Evolutionary conservation across 1,140 invertebrate genomes (phyloP), one percentile per base, ranked within the genome.

Genomic region (Anoplolepis gracilipes): DNA sequence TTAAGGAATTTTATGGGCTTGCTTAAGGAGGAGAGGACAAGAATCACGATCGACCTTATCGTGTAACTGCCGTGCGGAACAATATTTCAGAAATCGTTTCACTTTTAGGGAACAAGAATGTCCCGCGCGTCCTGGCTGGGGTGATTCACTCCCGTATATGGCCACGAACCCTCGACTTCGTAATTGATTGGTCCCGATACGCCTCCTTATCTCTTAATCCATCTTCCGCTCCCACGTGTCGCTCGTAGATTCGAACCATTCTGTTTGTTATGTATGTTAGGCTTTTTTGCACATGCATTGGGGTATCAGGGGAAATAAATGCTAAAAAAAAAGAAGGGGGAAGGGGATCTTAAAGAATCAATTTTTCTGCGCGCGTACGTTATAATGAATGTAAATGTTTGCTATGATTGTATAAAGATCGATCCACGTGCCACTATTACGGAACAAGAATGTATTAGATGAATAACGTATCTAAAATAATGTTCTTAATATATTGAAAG

Each of bases 171-270:
- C 90, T 92, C 93, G 92, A 93, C 91, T 92, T 87, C 77, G 91
- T 94, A 94, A 94, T 94, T 94, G 93, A 94, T 94, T 93, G 93
- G 91, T 93, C 90, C 89, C 91, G 93, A 94, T 94, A 94, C 93
- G 93, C 92, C 93, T 94, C 91, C 92, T 93, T 93, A 93, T 93
- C 92, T 92, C 89, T 91, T 92, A 92, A 93, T 93, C 90, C 92
- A 92, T 93, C 93, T 92, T 87, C 88, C 69, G 87, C 88, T 92
- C 87, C 91, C 88, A 89, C 88, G 82, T 88, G 85, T 61, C 84
- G 65, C 79, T 76, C 84, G 62, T 88, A 67, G 65, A 89, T 89
- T 53, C 64, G 42, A 49, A 28, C 42, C 77, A 84, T 87, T 86
- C 82, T 36, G 89, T 87, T 90, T 87, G 85, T 88, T 88, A 84